Conservation (phyloP, 2,113 vertebrate genomes). For the Canis aureus region DNA sequence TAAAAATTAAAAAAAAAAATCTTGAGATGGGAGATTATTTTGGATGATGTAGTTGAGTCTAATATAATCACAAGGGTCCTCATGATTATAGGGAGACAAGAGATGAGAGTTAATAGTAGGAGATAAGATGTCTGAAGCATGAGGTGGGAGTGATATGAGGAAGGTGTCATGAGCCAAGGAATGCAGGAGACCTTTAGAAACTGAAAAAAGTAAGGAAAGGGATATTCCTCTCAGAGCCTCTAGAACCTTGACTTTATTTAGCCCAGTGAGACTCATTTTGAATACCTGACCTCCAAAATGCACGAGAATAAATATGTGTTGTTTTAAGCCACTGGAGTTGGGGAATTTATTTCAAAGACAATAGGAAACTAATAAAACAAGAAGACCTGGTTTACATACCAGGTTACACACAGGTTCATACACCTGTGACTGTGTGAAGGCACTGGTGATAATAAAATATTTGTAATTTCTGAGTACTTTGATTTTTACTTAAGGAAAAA, state of each 20-base stretch:
- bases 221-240: not conserved
- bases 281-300: not conserved
- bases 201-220: not conserved
- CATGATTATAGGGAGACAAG: not conserved
- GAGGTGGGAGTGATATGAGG: not conserved
- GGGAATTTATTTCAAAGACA: not conserved
- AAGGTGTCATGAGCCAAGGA: not conserved
- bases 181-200: not conserved
- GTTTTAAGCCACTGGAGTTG: not conserved
- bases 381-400: not conserved
- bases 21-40: not conserved
- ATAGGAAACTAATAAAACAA: not conserved
- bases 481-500: conserved; percentile 34
- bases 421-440: not conserved
- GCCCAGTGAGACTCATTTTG: not conserved
- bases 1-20: not conserved
- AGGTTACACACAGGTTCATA: no score
- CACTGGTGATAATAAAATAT: not conserved
- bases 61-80: not conserved
- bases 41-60: not conserved
- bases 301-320: conserved; percentile 14
- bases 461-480: not conserved
- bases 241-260: not conserved
- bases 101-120: not conserved
- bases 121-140: not conserved